phyloP scores from a whole-genome alignment of 2,888 invertebrate genomes.

The Pandemis corylana region DNA sequence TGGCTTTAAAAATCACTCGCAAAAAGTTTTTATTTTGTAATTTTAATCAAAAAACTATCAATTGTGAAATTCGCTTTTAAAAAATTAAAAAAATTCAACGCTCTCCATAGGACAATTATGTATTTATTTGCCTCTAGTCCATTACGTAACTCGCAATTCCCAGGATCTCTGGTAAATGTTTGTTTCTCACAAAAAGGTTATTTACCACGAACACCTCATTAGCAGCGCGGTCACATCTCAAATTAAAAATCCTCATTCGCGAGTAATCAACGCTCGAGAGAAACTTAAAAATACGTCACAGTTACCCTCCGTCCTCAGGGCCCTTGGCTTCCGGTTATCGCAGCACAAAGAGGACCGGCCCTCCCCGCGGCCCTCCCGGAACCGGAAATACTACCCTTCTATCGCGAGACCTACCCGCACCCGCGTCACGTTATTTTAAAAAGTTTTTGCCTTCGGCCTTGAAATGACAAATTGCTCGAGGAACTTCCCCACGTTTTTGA shows the following conservation, averaged over 20 bases:
- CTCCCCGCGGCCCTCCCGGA: conserved; percentile 62
- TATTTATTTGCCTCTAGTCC: too few relatives aligned
- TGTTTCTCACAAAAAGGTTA: neutral
- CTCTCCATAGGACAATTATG: too few relatives aligned
- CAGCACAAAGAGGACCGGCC: conserved; percentile 77
- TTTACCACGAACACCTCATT: conserved; percentile 27
- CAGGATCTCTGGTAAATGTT: neutral
- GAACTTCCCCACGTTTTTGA: conserved; percentile 39
- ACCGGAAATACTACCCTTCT: conserved; percentile 84
- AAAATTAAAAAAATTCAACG: too few relatives aligned
- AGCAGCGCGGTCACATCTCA: conserved; percentile 42
- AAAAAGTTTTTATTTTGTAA: too few relatives aligned
- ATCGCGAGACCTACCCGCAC: conserved; percentile 75
- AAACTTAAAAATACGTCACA: conserved; percentile 79
- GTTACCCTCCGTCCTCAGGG: conserved; percentile 80
- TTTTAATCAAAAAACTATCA: too few relatives aligned
- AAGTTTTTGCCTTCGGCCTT: conserved; percentile 68
- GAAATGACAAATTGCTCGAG: conserved; percentile 60
- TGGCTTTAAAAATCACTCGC: too few relatives aligned
- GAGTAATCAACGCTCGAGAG: conserved; percentile 75
- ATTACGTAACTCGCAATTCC: neutral
- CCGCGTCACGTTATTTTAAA: conserved; percentile 70
- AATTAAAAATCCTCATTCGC: conserved; percentile 52
- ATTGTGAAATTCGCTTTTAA: too few relatives aligned
- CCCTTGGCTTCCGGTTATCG: conserved; percentile 84